phyloP scores from a whole-genome alignment of 2,113 vertebrate genomes.

The Martes martes region DNA sequence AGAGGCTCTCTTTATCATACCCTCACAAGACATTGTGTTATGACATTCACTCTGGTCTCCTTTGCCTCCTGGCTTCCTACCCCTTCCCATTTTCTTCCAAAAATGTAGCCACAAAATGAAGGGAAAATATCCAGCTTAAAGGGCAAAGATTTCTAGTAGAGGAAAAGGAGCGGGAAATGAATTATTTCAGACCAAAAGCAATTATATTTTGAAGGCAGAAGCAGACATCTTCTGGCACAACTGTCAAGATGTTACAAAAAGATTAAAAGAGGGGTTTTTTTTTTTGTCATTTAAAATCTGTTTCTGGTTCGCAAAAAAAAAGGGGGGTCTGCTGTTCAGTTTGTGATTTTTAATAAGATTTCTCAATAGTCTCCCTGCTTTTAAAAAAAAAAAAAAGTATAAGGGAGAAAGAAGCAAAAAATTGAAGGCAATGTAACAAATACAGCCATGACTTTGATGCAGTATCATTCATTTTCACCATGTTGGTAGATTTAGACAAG shows the following conservation, averaged over 20 bases:
- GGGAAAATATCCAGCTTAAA: slow-evolving; percentile 66
- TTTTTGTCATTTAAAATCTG: slow-evolving; percentile 76
- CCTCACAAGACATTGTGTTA: not conserved
- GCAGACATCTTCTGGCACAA: slow-evolving; percentile 77
- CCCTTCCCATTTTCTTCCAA: slow-evolving; percentile 32
- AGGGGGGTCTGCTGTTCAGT: slow-evolving; percentile 53
- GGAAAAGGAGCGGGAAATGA: slow-evolving; percentile 69
- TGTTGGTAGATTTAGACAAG: slow-evolving; percentile 54
- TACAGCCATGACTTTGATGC: slow-evolving; percentile 68
- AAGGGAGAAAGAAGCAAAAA: slow-evolving; percentile 63
- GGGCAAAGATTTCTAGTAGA: slow-evolving; percentile 69
- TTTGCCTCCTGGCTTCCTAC: not conserved
- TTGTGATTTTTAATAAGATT: slow-evolving; percentile 80
- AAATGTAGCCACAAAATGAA: slow-evolving; percentile 63
- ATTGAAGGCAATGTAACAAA: slow-evolving; percentile 65
- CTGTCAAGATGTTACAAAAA: slow-evolving; percentile 80
- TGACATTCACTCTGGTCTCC: not conserved
- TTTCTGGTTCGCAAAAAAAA: slow-evolving; percentile 72
- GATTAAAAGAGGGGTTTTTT: slow-evolving; percentile 73
- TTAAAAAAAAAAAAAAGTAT: slow-evolving; percentile 15
- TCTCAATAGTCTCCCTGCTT: slow-evolving; percentile 73
- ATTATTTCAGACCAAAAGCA: slow-evolving; percentile 79
- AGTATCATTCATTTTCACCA: slow-evolving; percentile 60
- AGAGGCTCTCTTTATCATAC: not conserved
- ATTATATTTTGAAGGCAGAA: slow-evolving; percentile 81